Percentiles rank a stretch among this genome's conserved stretches.
Conservation (phyloP, 2,888 invertebrate species). For the Microplitis manilae region DNA sequence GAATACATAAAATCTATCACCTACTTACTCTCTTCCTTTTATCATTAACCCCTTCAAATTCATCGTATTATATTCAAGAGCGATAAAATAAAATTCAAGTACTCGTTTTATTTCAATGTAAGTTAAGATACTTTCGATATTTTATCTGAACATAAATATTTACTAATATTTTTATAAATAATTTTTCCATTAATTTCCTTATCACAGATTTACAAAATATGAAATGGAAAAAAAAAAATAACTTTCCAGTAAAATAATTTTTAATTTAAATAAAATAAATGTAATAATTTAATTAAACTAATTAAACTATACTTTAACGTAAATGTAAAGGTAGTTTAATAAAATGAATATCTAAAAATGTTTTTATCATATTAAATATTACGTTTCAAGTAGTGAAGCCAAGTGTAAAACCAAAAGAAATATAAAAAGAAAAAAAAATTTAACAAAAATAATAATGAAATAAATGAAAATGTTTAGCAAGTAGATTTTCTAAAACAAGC, state of each 20-base stretch:
- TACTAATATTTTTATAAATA: background rate
- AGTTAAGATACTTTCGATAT: background rate
- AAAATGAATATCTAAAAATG: background rate
- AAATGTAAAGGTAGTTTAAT: background rate
- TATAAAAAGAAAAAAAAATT: too few relatives aligned
- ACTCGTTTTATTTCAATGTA: background rate
- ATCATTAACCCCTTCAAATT: too few relatives aligned
- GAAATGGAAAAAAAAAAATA: too few relatives aligned
- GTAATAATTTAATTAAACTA: background rate
- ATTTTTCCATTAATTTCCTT: background rate
- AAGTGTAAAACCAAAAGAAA: too few relatives aligned
- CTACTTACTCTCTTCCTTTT: too few relatives aligned
- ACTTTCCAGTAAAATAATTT: background rate
- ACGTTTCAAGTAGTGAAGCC: too few relatives aligned
- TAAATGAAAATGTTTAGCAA: background rate
- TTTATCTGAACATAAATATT: background rate
- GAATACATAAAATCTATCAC: too few relatives aligned
- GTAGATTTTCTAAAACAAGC: background rate
- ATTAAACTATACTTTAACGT: background rate
- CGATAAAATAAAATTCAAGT: background rate
- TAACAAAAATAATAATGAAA: too few relatives aligned
- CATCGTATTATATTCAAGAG: too few relatives aligned
- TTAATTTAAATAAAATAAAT: background rate
- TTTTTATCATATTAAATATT: background rate
- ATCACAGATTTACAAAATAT: too few relatives aligned